A percentile compares a stretch with the other conserved stretches of the same genome.
Evolutionary conservation across 1,140 invertebrate genomes (phyloP).

Genomic region (Phenacoccus solenopsis): DNA sequence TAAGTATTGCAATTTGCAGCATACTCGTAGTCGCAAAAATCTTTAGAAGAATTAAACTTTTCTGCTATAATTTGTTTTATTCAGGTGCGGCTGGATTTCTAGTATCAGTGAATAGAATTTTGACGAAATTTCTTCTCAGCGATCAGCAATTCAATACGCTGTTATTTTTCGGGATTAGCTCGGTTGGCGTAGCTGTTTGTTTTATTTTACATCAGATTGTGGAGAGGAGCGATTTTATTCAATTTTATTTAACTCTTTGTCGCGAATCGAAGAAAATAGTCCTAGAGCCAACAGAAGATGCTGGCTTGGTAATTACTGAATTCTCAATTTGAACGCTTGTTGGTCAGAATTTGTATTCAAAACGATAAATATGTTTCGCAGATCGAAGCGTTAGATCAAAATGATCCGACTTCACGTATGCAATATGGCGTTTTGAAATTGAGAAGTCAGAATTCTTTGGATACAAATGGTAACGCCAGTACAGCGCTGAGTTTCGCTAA

Average conservation of each 20-base stretch:
- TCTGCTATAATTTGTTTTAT: too few species aligned
- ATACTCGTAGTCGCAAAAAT: too few species aligned
- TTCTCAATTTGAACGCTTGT: too few species aligned
- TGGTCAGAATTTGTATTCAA: too few species aligned
- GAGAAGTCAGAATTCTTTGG: constrained; percentile 33
- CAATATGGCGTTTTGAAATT: constrained; percentile 46
- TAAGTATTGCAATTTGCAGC: too few species aligned
- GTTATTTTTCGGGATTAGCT: constrained; percentile 69
- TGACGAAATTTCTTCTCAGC: constrained; percentile 62
- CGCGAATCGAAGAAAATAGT: constrained; percentile 54
- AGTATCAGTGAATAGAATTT: constrained; percentile 66
- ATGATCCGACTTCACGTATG: constrained; percentile 34
- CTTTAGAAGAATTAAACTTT: too few species aligned
- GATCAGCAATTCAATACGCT: constrained; percentile 65
- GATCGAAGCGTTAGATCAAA: constrained; percentile 43
- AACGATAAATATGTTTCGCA: too few species aligned
- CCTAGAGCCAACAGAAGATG: constrained; percentile 64
- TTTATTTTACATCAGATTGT: constrained; percentile 61
- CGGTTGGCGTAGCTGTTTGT: constrained; percentile 55
- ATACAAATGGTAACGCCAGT: neutral
- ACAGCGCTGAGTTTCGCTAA: constrained; percentile 53
- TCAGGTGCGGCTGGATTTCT: constrained; percentile 76
- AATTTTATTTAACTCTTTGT: constrained; percentile 64
- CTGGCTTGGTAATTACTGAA: constrained; percentile 47
- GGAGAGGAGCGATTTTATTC: constrained; percentile 64